Evolutionary conservation across 2,888 invertebrate species (phyloP).

Genomic region (Eueremaeus valkanovi): DNA sequence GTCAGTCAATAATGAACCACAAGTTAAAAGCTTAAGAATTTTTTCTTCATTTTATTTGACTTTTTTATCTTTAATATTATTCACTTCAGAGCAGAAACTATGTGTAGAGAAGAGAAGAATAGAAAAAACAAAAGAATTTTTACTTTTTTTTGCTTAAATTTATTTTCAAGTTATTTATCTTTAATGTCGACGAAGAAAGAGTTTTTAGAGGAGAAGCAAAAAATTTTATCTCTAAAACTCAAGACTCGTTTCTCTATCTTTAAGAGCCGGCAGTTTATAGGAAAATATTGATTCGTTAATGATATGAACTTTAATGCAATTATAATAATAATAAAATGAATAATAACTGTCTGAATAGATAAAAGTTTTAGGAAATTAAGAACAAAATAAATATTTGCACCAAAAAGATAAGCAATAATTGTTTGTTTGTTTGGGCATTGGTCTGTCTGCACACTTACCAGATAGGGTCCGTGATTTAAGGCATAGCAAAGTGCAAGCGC

Average conservation of each 20-base stretch:
- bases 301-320: neutral
- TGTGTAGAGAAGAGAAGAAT: neutral
- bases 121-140: neutral
- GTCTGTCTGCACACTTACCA: constrained; percentile 58
- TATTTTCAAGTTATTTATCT: neutral
- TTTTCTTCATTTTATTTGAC: neutral
- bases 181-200: neutral
- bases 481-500: constrained; percentile 60
- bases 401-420: neutral
- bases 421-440: neutral
- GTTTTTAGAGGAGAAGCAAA: neutral
- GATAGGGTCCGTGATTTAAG: constrained; percentile 60
- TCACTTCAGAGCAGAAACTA: neutral
- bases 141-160: neutral
- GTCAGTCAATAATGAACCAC: neutral
- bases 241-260: constrained; percentile 2
- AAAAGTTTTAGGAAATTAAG: neutral
- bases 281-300: constrained; percentile 10
- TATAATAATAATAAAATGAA: neutral
- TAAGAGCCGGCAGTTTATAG: neutral
- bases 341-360: neutral
- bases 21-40: neutral
- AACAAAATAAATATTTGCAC: constrained; percentile 7
- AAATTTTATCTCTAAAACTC: neutral
- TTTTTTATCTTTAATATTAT: neutral